Evolutionary conservation across 53 echinoderm and acorn worm genomes (phyloP).

Genomic region (Arbacia lixula): DNA sequence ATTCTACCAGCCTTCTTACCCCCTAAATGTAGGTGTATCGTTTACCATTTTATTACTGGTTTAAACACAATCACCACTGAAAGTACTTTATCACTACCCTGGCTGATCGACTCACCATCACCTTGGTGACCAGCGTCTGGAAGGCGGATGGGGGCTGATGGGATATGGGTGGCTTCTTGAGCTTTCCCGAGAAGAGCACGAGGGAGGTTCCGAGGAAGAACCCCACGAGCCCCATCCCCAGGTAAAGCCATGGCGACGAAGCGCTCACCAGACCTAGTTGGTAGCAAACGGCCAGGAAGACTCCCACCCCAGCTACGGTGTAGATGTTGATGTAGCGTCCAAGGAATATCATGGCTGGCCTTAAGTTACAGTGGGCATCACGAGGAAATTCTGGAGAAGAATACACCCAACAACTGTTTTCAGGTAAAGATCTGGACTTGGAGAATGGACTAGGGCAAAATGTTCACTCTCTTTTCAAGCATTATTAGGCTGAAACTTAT

Average conservation of each 20-base stretch:
- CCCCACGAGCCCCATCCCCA: slow-evolving; percentile 75
- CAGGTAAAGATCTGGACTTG: no score
- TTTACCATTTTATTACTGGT: no score
- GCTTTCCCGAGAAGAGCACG: slow-evolving; percentile 83
- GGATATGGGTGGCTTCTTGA: slow-evolving; percentile 49
- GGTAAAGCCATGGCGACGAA: slow-evolving; percentile 60
- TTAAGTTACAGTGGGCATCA: no score
- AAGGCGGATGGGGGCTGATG: slow-evolving; percentile 73
- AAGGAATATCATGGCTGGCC: slow-evolving; percentile 4
- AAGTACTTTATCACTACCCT: no score
- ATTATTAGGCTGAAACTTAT: no score
- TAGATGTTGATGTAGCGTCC: slow-evolving; percentile 28
- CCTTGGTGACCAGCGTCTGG: slow-evolving; percentile 85
- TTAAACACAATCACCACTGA: no score
- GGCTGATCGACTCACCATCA: slow-evolving; percentile 90
- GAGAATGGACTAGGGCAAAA: no score
- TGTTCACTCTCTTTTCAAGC: no score
- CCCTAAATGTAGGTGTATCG: no score
- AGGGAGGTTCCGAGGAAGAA: slow-evolving; percentile 78
- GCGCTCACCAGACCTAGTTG: slow-evolving; percentile 60
- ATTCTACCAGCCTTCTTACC: no score
- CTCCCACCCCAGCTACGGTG: slow-evolving; percentile 57
- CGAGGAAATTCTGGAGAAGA: no score
- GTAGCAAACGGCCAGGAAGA: slow-evolving; percentile 61
- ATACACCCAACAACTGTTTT: no score